Percentiles rank a stretch among this genome's conserved stretches.
Conservation (phyloP, 2,797 vertebrate species). For the Sebastes itinus region DNA sequence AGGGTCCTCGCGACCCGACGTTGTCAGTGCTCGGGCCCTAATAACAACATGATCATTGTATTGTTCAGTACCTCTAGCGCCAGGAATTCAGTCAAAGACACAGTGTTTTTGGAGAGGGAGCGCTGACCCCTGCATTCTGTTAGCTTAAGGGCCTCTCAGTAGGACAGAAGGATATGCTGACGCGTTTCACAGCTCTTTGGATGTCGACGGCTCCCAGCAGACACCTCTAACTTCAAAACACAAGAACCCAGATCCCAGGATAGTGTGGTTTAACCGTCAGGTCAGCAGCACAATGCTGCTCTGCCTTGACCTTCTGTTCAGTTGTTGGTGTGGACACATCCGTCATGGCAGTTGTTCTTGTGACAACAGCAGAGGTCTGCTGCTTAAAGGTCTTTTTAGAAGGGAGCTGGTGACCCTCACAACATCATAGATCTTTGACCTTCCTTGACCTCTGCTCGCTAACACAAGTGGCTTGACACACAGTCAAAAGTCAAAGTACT, state of each 20-base stretch:
- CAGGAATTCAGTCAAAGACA: not conserved
- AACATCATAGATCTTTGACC: constrained; percentile 38
- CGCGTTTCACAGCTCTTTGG: constrained; percentile 50
- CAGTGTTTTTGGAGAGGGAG: constrained; percentile 3
- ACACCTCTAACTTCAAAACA: not conserved
- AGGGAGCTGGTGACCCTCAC: constrained; percentile 4
- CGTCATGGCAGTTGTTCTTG: constrained; percentile 56
- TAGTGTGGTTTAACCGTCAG: not conserved
- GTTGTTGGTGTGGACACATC: constrained; percentile 22
- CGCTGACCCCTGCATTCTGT: constrained; percentile 26
- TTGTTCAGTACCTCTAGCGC: not conserved
- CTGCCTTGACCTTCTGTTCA: constrained; percentile 23
- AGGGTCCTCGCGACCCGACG: too few relatives aligned
- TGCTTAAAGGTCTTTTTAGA: constrained; percentile 21
- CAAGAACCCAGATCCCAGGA: constrained; percentile 5
- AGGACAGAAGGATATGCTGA: constrained; percentile 35
- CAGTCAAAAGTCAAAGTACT: not conserved
- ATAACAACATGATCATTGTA: not conserved
- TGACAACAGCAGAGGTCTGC: constrained; percentile 26
- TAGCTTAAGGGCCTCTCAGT: constrained; percentile 32
- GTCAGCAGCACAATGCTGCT: not conserved
- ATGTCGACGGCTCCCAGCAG: not conserved
- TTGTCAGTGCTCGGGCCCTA: too few relatives aligned
- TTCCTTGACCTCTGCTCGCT: constrained; percentile 24
- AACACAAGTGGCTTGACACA: constrained; percentile 15